These are phyloP conservation scores for Hippocampus kuda DNA, from an alignment of 2,797 vertebrate species.

Conservation along the genomic window DNA sequence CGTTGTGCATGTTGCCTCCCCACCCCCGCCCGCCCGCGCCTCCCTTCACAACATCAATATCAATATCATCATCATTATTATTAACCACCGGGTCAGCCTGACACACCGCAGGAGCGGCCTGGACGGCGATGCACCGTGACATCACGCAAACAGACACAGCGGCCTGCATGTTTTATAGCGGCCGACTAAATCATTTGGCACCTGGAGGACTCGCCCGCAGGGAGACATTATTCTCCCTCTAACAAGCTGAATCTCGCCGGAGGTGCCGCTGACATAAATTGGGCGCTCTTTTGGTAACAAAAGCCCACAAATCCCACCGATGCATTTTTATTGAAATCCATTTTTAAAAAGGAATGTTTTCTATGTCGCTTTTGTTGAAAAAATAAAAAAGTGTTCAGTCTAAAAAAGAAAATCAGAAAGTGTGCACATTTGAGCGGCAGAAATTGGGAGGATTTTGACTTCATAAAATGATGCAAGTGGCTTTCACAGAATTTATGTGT, in stretches of 20 bases:
- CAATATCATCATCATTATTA: background rate
- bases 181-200: constrained; percentile 2
- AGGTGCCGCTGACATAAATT: background rate
- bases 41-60: background rate
- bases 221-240: background rate
- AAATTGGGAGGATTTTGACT: background rate
- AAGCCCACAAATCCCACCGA: background rate
- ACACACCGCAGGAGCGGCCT: background rate
- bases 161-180: background rate
- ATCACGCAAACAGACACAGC: background rate
- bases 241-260: background rate
- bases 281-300: background rate
- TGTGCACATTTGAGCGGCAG: background rate
- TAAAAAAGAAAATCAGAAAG: no score
- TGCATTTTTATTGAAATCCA: background rate
- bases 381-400: background rate
- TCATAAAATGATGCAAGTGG: background rate
- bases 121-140: background rate
- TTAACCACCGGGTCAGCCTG: background rate
- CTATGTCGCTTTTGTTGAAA: background rate
- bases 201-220: background rate
- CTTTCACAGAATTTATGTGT: no score
- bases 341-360: background rate
- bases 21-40: background rate
- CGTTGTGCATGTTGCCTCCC: background rate